A percentile compares a stretch with the other conserved stretches of the same genome.
Evolutionary conservation across 2,113 vertebrate species (phyloP).

Genomic region (Emydocephalus ijimae): DNA sequence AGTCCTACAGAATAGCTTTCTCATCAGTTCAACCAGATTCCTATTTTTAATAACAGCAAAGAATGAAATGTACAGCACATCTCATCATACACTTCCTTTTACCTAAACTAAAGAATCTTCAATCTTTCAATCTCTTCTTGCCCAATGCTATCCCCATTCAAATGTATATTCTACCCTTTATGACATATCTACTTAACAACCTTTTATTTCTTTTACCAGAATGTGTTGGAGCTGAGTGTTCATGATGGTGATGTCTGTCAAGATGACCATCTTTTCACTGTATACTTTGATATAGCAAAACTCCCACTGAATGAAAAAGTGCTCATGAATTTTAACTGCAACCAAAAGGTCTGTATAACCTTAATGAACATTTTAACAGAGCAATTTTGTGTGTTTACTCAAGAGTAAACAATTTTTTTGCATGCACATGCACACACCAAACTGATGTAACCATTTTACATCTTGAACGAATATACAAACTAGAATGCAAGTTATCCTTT

Average conservation of each 20-base stretch:
- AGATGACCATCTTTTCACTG: constrained; percentile 73
- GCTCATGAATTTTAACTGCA: constrained; percentile 50
- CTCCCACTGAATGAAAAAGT: constrained; percentile 60
- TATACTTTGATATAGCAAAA: constrained; percentile 70
- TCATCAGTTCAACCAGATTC: background rate
- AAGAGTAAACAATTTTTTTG: background rate
- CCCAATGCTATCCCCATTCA: background rate
- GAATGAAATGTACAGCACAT: background rate
- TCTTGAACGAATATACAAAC: background rate
- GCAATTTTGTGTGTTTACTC: background rate
- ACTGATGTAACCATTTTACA: background rate
- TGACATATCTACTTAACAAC: background rate
- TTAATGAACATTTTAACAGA: background rate
- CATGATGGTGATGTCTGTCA: constrained; percentile 68
- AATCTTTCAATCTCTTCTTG: background rate
- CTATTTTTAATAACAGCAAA: background rate
- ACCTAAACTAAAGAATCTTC: background rate
- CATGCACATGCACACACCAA: background rate
- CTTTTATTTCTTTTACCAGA: constrained; percentile 54
- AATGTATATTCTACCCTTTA: background rate
- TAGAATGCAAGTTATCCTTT: background rate
- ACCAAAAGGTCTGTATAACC: constrained; percentile 48
- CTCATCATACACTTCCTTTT: background rate
- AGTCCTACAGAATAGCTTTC: background rate
- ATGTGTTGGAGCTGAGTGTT: constrained; percentile 68